Evolutionary conservation across 2,113 vertebrate genomes (phyloP), one percentile per base, ranked within the genome.

Genomic region (Xiphophorus hellerii): DNA sequence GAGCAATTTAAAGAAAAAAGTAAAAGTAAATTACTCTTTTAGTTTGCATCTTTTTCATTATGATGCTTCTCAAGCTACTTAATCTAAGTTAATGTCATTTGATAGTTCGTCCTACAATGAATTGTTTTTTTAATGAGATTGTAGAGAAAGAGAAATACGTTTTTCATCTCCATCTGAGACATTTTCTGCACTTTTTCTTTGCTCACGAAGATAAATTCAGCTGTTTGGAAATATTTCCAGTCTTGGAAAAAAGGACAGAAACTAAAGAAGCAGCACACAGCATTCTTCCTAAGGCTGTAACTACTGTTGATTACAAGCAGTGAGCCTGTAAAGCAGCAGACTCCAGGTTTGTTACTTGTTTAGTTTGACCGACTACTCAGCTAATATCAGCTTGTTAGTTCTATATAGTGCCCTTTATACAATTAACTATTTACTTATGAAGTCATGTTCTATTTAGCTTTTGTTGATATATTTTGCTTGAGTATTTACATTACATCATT

Each of bases 11-110:
- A 60, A 61, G 73, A 75, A 48, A 29, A 28, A 30, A 63, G 13
- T 82, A 65, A 68, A n/a, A 62, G 17, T 15, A 30, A 30, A 27
- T 39, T 5, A 65, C 4, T 76, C 81, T 44, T 11, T 65, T 71
- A 20, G 44, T 20, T 15, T 0, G 5, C 17, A 5, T 48, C 17
- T 48, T 48, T 48, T 20, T 48, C 5, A 20, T 48, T 20, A 20
- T 48, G 44, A 48, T 48, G 15, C 4, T 48, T 48, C 17, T 48
- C 17, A 17, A 48, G 17, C 5, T 20, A 6, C 4, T 20, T 48
- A 48, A 48, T 48, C 44, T 48, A 20, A 17, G 44, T 48, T 17
- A n/a, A 25, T n/a, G 51, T 58, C 51, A 11, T 58, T 58, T 58
- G 0, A 58, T 9, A n/a, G 51, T 54, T 22, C 20, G 17, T 25